Base-by-base conservation (phyloP, 1,140 invertebrate species). In the Centruroides sculpturatus region DNA sequence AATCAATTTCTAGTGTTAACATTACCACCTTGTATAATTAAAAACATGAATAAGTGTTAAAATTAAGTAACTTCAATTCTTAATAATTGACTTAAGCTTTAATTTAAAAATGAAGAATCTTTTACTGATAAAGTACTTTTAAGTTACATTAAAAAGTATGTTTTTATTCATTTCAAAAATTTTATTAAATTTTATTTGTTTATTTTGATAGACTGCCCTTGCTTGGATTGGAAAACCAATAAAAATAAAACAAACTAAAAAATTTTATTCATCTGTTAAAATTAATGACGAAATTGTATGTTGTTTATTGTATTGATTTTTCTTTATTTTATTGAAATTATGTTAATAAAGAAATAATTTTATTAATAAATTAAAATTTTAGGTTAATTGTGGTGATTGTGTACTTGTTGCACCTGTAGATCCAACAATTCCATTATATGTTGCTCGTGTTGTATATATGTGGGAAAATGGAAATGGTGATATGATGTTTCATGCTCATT, bases 391-490 rank as follows among this genome's bases (percentile, higher is more conserved):
- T 52, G 71, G 69, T 12, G 85, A 88, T 70, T 86, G 76, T 75
- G 83, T 90, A 4, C 81, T 85, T 68, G 80, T 90, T 1, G 81
- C 84, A 67, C 82, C 85, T 8, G 79, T 81, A 50, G 81, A 84
- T 72, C 74, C 82, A 3, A 76, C 78, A 50, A 76, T 80, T 59
- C 81, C 85, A 12, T 73, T 83, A 35, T 80, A 83, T 66, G 80
- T 89, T 49, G 84, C 82, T 4, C 78, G 78, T 73, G 74, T 91
- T 3, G 76, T 79, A 47, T 85, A 82, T 68, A 82, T 92, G 80
- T 88, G 82, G 79, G 81, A 82, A 74, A 78, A 79, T 55, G 73
- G 56, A 57, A 69, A 57, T 49, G 73, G 74, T 35, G 73, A 76
- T 54, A 78, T 78, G 63, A 73, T 74, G 68, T 84, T 84, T 66